Percentiles rank a stretch among this genome's conserved stretches.
These are phyloP conservation scores for Gasterosteus aculeatus DNA, from an alignment of 2,113 vertebrate species.

Conservation along the genomic window DNA sequence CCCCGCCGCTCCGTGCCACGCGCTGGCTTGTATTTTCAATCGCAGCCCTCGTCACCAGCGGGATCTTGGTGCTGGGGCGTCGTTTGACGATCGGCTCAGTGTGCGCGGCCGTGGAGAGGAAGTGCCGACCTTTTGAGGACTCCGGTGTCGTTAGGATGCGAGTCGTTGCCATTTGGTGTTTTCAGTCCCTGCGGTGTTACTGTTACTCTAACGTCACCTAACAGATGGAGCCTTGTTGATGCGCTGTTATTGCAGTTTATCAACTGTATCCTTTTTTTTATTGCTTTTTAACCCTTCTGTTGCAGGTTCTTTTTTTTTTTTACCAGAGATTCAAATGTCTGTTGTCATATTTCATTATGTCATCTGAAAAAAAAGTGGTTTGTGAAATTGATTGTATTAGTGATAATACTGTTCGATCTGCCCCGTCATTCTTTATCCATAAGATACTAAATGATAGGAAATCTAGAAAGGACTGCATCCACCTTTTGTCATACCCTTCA, in stretches of 20 bases:
- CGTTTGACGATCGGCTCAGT: neutral
- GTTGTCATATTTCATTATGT: neutral
- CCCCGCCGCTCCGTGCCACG: neutral
- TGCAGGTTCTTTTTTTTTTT: neutral
- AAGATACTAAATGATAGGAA: neutral
- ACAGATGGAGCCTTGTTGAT: neutral
- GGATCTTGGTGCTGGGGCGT: neutral
- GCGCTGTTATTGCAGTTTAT: neutral
- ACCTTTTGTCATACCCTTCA: neutral
- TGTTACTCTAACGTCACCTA: neutral
- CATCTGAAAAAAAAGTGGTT: neutral
- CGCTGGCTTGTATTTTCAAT: constrained; percentile 25
- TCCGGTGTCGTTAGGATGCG: neutral
- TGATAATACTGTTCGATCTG: neutral
- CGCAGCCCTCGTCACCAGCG: constrained; percentile 1
- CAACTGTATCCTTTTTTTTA: neutral
- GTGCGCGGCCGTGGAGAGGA: neutral
- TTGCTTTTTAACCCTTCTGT: neutral
- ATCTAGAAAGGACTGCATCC: neutral
- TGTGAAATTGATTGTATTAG: neutral
- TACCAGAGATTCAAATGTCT: neutral
- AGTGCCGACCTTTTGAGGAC: neutral
- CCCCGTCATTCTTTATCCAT: neutral
- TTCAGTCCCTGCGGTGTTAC: neutral
- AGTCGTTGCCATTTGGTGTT: neutral